Conservation (phyloP, 2,888 invertebrate species). For the Smittia aterrima region DNA sequence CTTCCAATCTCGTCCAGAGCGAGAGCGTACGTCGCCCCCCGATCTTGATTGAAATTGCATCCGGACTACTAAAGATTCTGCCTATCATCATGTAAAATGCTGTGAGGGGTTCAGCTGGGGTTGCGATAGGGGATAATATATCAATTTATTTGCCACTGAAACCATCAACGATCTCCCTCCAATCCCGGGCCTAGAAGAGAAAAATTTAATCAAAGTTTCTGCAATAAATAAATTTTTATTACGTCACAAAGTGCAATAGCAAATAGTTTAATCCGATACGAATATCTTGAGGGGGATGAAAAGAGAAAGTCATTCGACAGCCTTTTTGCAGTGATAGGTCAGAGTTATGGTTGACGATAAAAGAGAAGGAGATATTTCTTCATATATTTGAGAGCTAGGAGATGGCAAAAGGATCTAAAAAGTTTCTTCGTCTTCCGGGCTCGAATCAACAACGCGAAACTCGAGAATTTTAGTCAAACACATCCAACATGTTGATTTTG, state of each 20-base stretch:
- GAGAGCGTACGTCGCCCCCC: too few relatives aligned
- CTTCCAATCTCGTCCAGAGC: too few relatives aligned
- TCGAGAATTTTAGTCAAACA: too few relatives aligned
- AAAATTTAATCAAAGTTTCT: constrained; percentile 40
- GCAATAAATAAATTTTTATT: constrained; percentile 35
- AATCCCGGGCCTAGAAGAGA: neutral
- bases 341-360: neutral
- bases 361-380: neutral
- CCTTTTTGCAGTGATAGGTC: constrained; percentile 1
- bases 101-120: constrained; percentile 29
- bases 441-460: too few relatives aligned
- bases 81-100: neutral
- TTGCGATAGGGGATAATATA: constrained; percentile 14
- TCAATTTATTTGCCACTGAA: constrained; percentile 38
- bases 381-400: neutral
- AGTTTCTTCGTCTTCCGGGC: too few relatives aligned
- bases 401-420: neutral
- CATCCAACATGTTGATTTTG: too few relatives aligned
- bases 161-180: neutral
- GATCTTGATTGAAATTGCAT: neutral
- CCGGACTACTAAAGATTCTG: neutral
- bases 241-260: constrained; percentile 12
- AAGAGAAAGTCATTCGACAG: neutral
- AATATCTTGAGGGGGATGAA: neutral
- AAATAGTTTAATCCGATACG: constrained; percentile 32